These are phyloP conservation scores for Syngnathus scovelli DNA, from an alignment of 2,113 vertebrate genomes.

Conservation along the genomic window DNA sequence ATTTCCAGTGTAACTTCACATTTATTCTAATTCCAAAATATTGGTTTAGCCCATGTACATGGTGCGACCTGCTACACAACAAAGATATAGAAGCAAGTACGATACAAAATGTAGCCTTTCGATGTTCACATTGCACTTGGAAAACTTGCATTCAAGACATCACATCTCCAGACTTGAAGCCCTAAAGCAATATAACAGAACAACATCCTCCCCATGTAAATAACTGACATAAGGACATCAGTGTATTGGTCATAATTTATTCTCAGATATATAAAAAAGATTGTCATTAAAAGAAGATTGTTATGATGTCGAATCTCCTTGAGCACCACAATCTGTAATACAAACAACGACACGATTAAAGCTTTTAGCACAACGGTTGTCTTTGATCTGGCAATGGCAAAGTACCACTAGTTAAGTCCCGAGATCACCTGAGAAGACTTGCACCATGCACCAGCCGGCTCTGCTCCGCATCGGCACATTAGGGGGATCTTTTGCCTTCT, in stretches of 20 bases:
- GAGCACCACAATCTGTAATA: constrained; percentile 37
- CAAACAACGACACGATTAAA: constrained; percentile 2
- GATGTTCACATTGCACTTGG: too few species aligned
- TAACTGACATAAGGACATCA: background rate
- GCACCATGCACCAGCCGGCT: constrained; percentile 26
- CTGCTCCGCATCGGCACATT: constrained; percentile 37
- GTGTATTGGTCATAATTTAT: constrained; percentile 1
- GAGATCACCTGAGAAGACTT: constrained; percentile 58
- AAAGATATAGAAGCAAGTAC: background rate
- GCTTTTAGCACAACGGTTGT: background rate
- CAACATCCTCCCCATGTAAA: background rate
- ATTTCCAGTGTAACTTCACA: background rate
- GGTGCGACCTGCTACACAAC: too few species aligned
- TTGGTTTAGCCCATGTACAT: too few species aligned
- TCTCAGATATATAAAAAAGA: background rate
- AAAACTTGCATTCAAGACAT: too few species aligned
- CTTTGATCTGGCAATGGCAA: constrained; percentile 4
- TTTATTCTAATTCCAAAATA: background rate
- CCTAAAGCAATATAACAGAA: background rate
- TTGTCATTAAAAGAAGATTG: background rate
- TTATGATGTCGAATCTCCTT: constrained; percentile 22
- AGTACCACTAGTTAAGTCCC: background rate
- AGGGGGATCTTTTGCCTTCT: constrained; percentile 33
- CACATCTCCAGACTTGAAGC: too few species aligned
- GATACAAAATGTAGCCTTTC: background rate